Evolutionary conservation across 2,113 vertebrate species (phyloP), one percentile per base, ranked within the genome.

Genomic region (Coracopsis vasa): DNA sequence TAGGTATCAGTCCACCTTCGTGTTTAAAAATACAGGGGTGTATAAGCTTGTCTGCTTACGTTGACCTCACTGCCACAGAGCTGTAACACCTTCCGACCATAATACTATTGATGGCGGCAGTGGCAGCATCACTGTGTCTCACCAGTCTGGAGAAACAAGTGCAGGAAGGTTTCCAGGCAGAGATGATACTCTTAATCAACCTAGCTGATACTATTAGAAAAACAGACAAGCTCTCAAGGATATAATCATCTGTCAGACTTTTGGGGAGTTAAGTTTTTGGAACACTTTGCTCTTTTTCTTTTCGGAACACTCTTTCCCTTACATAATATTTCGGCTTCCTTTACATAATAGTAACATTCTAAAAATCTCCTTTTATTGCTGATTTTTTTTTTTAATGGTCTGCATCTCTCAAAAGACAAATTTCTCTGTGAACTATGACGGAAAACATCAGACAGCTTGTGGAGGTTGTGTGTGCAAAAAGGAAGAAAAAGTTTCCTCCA

Each of bases 361-460:
- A 54, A 95, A 84, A 84, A 90, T 91, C 37, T 85, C 48, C 31
- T 81, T 79, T 58, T 37, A 51, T 80, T 93, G 73, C 61, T 64
- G 45, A 25, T 39, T 78, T 65, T 67, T 44, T 4, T 47, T 44
- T 86, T 45, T 5, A 92, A 78, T 86, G 86, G 42, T 48, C 92
- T 84, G 51, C 53, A 44, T 79, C 65, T 91, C 56, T 79, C 61
- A 54, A 31, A 89, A 95, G 80, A 66, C 7, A 56, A 91, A 87
- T 73, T 91, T 94, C 39, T 48, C 44, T 81, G 80, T 87, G 92
- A 95, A 89, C 91, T 94, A 11, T 75, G 88, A 65, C 1, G n/a
- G 94, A 80, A 96, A 95, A 91, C 73, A 81, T 94, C 88, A 93
- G 80, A 94, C 88, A 92, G 80, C 80, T 95, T 96, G 91, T 94